Evolutionary conservation across 2,888 invertebrate species (phyloP).

Genomic region (Zygothrica quintamaculata): DNA sequence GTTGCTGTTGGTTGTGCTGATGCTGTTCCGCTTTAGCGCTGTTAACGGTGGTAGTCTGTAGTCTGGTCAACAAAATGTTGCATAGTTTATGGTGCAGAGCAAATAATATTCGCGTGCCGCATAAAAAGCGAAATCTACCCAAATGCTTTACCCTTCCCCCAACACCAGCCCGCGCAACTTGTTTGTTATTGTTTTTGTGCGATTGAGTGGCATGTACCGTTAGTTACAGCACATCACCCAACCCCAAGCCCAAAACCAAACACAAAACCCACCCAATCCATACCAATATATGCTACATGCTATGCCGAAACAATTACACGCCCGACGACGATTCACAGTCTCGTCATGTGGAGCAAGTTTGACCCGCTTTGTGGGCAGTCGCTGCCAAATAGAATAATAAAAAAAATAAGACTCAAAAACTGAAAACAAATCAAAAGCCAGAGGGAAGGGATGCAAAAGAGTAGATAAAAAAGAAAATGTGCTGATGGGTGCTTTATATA

Average conservation of each 20-base stretch:
- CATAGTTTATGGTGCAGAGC: slow-evolving; percentile 68
- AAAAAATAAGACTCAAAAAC: slow-evolving; percentile 31
- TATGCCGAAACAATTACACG: slow-evolving; percentile 54
- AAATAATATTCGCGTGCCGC: slow-evolving; percentile 75
- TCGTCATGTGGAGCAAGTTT: slow-evolving; percentile 64
- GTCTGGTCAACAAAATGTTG: slow-evolving; percentile 63
- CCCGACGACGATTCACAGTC: slow-evolving; percentile 34
- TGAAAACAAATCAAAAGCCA: slow-evolving; percentile 35
- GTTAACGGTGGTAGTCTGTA: slow-evolving; percentile 1
- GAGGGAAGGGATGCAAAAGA: background rate
- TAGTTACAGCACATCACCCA: slow-evolving; percentile 62
- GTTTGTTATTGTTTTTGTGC: slow-evolving; percentile 50
- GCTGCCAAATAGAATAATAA: slow-evolving; percentile 31
- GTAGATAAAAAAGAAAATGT: too few species aligned
- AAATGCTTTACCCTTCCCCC: background rate
- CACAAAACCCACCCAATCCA: slow-evolving; percentile 19
- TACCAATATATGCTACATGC: slow-evolving; percentile 42
- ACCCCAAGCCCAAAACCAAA: background rate
- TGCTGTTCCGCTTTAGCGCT: background rate
- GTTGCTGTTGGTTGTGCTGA: background rate
- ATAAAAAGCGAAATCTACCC: slow-evolving; percentile 32
- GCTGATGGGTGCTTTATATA: slow-evolving; percentile 12
- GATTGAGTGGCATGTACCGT: slow-evolving; percentile 74
- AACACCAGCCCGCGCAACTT: background rate
- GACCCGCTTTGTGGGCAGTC: slow-evolving; percentile 67